Conservation (phyloP, 2,113 vertebrate genomes). For the Ornithorhynchus anatinus region DNA sequence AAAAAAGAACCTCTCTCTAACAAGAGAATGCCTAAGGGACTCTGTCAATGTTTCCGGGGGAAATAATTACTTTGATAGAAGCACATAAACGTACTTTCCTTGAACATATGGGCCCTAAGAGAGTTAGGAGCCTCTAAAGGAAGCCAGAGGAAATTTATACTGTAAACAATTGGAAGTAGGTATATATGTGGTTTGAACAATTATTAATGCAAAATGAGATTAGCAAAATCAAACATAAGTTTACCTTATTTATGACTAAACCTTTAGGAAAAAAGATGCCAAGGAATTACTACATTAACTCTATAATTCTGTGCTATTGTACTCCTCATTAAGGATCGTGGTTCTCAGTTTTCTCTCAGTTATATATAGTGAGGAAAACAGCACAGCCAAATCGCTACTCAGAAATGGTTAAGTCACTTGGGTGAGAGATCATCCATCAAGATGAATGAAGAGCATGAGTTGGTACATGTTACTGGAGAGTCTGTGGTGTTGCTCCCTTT, state of each 20-base stretch:
- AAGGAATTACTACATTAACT: conserved; percentile 40
- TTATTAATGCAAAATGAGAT: conserved; percentile 59
- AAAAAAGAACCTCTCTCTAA: conserved; percentile 43
- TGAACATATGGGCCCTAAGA: conserved; percentile 54
- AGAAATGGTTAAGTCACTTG: conserved; percentile 79
- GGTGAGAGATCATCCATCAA: conserved; percentile 90
- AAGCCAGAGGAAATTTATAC: conserved; percentile 47
- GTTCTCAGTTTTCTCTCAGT: conserved; percentile 50
- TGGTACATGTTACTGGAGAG: conserved; percentile 86
- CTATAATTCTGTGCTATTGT: conserved; percentile 36
- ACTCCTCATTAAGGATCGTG: conserved; percentile 67
- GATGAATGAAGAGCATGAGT: conserved; percentile 77
- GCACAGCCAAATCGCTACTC: conserved; percentile 58
- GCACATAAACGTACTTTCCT: conserved; percentile 42
- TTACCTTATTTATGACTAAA: conserved; percentile 55
- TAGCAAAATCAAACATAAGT: conserved; percentile 52
- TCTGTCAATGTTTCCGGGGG: conserved; percentile 44
- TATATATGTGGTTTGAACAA: conserved; percentile 45
- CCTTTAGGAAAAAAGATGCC: conserved; percentile 56
- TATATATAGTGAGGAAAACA: conserved; percentile 46
- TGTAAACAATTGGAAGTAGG: too few relatives aligned
- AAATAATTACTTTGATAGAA: conserved; percentile 49
- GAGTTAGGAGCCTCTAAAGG: conserved; percentile 41
- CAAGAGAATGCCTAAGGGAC: conserved; percentile 65
- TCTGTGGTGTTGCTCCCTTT: conserved; percentile 89